A percentile compares a stretch with the other conserved stretches of the same genome.
phyloP scores from a whole-genome alignment of 2,888 invertebrate genomes.

The Aphodius granarius region DNA sequence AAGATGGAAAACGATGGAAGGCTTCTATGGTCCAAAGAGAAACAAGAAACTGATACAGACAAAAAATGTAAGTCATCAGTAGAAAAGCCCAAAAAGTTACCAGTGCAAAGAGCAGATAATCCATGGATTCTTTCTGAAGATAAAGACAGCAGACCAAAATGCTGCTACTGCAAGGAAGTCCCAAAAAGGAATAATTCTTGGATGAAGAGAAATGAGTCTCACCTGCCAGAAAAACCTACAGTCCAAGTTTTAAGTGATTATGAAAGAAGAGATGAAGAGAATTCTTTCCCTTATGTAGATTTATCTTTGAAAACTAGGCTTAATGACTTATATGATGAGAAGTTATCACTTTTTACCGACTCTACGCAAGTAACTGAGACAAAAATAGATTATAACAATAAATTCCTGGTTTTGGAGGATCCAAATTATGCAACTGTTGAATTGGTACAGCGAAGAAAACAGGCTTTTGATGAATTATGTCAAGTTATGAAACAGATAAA shows the following conservation, averaged over 20 bases:
- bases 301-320: background rate
- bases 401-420: background rate
- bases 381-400: background rate
- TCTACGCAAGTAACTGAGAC: background rate
- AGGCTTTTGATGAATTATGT: background rate
- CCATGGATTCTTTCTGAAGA: background rate
- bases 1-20: background rate
- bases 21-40: background rate
- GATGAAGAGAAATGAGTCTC: too few relatives aligned
- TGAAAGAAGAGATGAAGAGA: background rate
- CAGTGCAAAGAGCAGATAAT: background rate
- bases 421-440: background rate
- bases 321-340: background rate
- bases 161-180: background rate
- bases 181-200: background rate
- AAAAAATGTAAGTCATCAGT: background rate
- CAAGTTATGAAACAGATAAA: background rate
- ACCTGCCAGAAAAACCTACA: too few relatives aligned
- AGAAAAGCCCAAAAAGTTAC: background rate
- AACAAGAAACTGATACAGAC: background rate
- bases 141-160: background rate
- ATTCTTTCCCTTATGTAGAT: background rate
- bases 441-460: slow-evolving; percentile 2
- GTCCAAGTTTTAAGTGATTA: background rate
- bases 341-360: background rate